Evolutionary conservation across 2,888 invertebrate genomes (phyloP).

Genomic region (Hylaea fasciaria): DNA sequence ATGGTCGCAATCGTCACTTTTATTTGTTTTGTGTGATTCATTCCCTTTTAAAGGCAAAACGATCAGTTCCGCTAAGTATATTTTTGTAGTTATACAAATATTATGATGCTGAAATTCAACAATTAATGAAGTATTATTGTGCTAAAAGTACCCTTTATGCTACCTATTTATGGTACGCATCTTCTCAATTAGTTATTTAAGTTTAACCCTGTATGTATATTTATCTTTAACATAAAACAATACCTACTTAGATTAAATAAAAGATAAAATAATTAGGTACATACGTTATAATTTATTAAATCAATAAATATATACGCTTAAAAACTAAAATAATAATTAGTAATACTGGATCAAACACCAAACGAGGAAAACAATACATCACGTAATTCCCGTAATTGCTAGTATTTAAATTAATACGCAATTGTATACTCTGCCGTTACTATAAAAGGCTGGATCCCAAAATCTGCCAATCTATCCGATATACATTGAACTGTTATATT

Average conservation of each 20-base stretch:
- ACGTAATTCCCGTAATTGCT: constrained; percentile 14
- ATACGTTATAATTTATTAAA: constrained; percentile 50
- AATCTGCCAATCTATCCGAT: background rate
- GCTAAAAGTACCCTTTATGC: too few species aligned
- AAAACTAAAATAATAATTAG: constrained; percentile 28
- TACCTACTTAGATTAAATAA: constrained; percentile 46
- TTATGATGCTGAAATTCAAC: too few species aligned
- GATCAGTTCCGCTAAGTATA: too few species aligned
- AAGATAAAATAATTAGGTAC: constrained; percentile 53
- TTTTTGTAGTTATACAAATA: too few species aligned
- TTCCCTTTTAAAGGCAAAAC: too few species aligned
- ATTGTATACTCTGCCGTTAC: background rate
- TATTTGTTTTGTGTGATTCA: too few species aligned
- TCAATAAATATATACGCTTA: constrained; percentile 43
- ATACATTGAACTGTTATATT: background rate
- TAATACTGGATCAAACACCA: constrained; percentile 20
- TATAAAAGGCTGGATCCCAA: background rate
- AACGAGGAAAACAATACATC: constrained; percentile 23
- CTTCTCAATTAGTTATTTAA: too few species aligned
- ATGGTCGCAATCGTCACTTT: too few species aligned
- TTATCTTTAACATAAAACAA: background rate
- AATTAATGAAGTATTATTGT: too few species aligned
- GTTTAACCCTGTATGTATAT: too few species aligned
- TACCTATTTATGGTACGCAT: too few species aligned
- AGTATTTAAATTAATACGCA: background rate